A percentile compares a stretch with the other conserved stretches of the same genome.
Conservation (phyloP, 2,888 invertebrate genomes). For the Stomorhina lunata region DNA sequence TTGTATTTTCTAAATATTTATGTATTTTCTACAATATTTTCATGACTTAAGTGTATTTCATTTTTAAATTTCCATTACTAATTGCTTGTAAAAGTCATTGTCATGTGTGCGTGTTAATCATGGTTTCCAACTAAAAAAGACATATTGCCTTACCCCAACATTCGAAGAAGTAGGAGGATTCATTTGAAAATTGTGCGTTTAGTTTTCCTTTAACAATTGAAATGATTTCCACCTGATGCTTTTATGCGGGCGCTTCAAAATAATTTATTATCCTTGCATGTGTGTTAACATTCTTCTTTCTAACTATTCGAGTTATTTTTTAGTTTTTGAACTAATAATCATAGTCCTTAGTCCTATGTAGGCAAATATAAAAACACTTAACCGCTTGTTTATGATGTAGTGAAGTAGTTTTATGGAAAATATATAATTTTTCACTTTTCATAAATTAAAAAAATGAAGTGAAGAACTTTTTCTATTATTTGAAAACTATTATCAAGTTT, state of each 20-base stretch:
- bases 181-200: not conserved
- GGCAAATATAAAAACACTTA: conserved; percentile 7
- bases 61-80: conserved; percentile 56
- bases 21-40: conserved; percentile 10
- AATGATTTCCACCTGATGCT: conserved; percentile 66
- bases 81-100: conserved; percentile 55
- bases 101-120: conserved; percentile 18
- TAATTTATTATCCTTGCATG: conserved; percentile 63
- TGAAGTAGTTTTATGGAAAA: conserved; percentile 26
- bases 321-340: conserved; percentile 46
- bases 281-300: conserved; percentile 19
- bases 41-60: not conserved
- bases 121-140: not conserved
- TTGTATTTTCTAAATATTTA: conserved; percentile 55
- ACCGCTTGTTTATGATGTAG: not conserved
- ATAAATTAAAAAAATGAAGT: conserved; percentile 39
- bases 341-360: not conserved
- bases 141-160: not conserved
- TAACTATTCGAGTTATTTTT: not conserved
- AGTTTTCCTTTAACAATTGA: conserved; percentile 9
- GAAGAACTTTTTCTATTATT: conserved; percentile 19
- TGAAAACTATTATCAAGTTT: conserved; percentile 49
- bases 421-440: conserved; percentile 64
- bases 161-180: conserved; percentile 3
- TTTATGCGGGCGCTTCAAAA: conserved; percentile 54